Evolutionary conservation across 2,113 vertebrate species (phyloP), one percentile per base, ranked within the genome.

Genomic region (Lepus europaeus): DNA sequence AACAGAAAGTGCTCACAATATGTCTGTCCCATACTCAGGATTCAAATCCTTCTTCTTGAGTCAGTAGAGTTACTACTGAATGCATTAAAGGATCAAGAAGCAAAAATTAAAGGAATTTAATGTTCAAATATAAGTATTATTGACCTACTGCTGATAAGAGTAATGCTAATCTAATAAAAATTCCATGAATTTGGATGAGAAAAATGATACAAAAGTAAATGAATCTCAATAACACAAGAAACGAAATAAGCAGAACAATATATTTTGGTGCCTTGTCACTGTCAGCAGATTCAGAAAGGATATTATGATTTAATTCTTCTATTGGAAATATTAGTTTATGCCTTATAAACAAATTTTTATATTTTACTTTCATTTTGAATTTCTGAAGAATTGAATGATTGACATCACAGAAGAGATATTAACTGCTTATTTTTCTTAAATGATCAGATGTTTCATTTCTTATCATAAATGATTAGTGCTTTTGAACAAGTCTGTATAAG

Each of bases 81-180:
- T 83, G 27, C 84, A 77, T 23, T 72, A 56, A 93, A 89, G 5
- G 33, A 81, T 56, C 3, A 85, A 63, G 3, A 93, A 94, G 53
- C 68, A 85, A 59, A 59, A 59, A 59, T 59, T 59, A 81, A 90
- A 80, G 29, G 6, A 95, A 95, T 66, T 63, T 72, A 14, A 23
- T 87, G 16, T 64, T 88, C 29, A 68, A 89, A 87, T 78, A 29
- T 68, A 85, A 87, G 29, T 23, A 72, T 93, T 45, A 53, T 39
- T 29, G 93, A 89, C 13, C 22, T 91, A 49, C 8, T 94, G 23
- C 5, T 89, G 31, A 78, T 90, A 88, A 80, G 73, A 84, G 13
- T 49, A 74, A 64, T 23, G 49, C 6, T 72, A 83, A 91, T 49
- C 13, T 72, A 90, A 92, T 79, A 6, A 61, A 94, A 89, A 19